Conservation (phyloP, 2,888 invertebrate genomes). For the Parascotia fuliginaria region DNA sequence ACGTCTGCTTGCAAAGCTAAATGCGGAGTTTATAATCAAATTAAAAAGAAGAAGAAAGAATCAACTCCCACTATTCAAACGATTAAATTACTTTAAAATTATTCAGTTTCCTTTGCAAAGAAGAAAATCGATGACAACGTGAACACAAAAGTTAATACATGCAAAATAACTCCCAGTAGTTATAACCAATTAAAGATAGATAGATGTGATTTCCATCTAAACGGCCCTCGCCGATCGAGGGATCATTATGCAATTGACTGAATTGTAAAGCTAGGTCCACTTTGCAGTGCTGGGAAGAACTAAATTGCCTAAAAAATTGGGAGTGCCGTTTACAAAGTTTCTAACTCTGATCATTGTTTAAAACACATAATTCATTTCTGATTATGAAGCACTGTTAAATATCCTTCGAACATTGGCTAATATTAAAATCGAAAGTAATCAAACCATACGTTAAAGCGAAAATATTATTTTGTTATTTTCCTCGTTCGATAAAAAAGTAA, state of each 20-base stretch:
- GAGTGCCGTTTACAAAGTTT: too few relatives aligned
- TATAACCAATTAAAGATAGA: slow-evolving; percentile 23
- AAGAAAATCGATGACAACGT: not conserved
- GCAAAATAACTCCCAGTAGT: slow-evolving; percentile 19
- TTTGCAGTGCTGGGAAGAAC: not conserved
- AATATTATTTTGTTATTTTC: too few relatives aligned
- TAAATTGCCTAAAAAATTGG: not conserved
- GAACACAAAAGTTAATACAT: slow-evolving; percentile 3
- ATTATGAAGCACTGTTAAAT: too few relatives aligned
- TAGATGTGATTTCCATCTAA: slow-evolving; percentile 43
- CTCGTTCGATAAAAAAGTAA: too few relatives aligned
- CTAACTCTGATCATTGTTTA: too few relatives aligned
- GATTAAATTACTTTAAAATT: not conserved
- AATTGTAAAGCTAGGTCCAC: slow-evolving; percentile 35
- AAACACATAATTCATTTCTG: too few relatives aligned
- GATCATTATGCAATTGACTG: slow-evolving; percentile 66
- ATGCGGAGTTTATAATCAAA: too few relatives aligned
- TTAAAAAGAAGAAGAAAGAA: too few relatives aligned
- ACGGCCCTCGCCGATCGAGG: slow-evolving; percentile 42
- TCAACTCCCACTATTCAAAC: not conserved
- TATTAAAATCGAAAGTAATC: too few relatives aligned
- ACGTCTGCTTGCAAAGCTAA: too few relatives aligned
- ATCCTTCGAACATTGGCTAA: too few relatives aligned
- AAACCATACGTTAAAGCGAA: too few relatives aligned
- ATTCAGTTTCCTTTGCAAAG: not conserved